Base-by-base conservation (phyloP, 2,797 vertebrate species). In the Strix occidentalis region DNA sequence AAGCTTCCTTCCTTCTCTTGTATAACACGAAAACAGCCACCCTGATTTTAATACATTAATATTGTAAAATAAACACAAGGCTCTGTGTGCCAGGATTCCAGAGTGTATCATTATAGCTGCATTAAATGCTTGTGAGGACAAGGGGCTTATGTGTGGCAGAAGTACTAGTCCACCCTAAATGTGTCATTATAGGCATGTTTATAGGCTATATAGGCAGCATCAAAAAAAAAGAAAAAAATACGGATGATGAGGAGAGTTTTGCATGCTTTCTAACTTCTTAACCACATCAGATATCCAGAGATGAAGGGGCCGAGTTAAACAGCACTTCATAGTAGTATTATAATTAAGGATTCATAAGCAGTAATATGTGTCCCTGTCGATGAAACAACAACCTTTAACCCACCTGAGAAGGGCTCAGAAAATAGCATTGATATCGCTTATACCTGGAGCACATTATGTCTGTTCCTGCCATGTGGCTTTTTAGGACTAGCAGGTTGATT, bases 321-420 rank as follows among this genome's bases (percentile, higher is more conserved):
- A 81, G 60, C 35, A 68, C 5, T 80, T 90, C 35, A 24, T 6
- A 61, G 16, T 13, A 48, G 17, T 45, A 28, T 58, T 70, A 89
- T 68, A 91, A 84, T 86, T 87, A 92, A 66, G 26, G 25, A 45
- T 89, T 91, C 87, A 20, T 93, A 86, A 92, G 64, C 79, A 71
- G 57, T 57, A 39, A 63, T 90, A 65, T 57, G n/a, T 84, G 29
- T 41, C 61, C 17, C 23, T 46, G 16, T 43, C 88, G 57, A 76
- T 39, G 69, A 96, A 96, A 92, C 51, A 96, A 91, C 56, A 93
- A 78, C 88, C 69, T 96, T 96, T 93, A 93, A 84, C 54, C 29
- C 29, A 85, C 51, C 21, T 45, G 37, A 94, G 85, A 93, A 92
- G 46, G 21, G 57, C 75, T 93, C 71, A 92, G 70, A 94, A 93